phyloP scores from a whole-genome alignment of 2,888 invertebrate species.

The Balanococcus diminutus region DNA sequence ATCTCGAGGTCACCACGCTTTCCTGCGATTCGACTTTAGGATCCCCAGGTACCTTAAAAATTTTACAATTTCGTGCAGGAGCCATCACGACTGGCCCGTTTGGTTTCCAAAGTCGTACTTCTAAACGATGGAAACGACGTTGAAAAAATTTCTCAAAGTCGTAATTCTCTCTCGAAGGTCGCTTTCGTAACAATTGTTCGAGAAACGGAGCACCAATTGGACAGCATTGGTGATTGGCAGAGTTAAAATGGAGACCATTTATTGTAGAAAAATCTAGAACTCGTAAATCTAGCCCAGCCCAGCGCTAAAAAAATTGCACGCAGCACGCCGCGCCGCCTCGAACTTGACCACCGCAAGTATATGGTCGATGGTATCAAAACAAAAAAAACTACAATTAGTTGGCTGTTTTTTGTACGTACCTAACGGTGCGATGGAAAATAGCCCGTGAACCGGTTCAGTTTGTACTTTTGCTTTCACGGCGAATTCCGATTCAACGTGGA shows the following conservation, averaged over 20 bases:
- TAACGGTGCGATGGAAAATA: constrained; percentile 5
- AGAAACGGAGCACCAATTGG: neutral
- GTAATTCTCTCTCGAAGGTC: neutral
- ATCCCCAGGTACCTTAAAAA: neutral
- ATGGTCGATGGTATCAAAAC: neutral
- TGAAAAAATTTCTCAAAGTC: neutral
- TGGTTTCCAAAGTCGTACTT: too few relatives aligned
- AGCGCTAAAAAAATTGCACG: neutral
- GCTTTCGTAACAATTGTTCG: neutral
- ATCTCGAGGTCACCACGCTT: neutral
- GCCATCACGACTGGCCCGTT: neutral
- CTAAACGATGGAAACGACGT: neutral
- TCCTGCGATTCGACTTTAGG: neutral
- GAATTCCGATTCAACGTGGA: constrained; percentile 36
- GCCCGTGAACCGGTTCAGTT: constrained; percentile 45
- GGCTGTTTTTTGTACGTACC: neutral
- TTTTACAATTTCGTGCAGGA: neutral
- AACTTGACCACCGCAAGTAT: constrained; percentile 33
- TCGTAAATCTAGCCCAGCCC: neutral
- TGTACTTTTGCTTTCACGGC: constrained; percentile 55
- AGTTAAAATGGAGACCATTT: neutral
- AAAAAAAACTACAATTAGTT: neutral
- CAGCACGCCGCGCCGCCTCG: neutral
- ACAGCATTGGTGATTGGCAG: neutral
- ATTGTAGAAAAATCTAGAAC: constrained; percentile 1